Conservation (phyloP, 2,888 invertebrate species). For the Drosophila paramelanica region DNA sequence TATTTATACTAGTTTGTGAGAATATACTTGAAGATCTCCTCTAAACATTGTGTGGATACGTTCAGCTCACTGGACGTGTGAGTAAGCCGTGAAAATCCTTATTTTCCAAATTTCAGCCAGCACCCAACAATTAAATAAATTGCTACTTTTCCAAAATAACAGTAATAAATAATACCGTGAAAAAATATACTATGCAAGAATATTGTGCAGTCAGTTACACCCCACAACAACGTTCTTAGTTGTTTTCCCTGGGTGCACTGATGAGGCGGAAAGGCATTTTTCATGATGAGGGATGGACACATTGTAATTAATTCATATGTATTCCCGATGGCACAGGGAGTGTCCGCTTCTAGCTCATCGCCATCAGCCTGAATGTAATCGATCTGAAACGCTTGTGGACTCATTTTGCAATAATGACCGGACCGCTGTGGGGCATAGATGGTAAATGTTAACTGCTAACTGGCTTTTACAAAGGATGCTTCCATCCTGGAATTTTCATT, state of each 20-base stretch:
- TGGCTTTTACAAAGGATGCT: constrained; percentile 12
- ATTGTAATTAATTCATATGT: constrained; percentile 57
- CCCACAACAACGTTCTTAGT: not conserved
- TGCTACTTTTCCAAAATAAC: no score
- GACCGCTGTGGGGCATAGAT: not conserved
- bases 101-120: no score
- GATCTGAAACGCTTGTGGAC: constrained; percentile 43
- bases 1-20: no score
- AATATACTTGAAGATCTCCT: no score
- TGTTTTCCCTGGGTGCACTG: not conserved
- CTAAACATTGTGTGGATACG: no score
- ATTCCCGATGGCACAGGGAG: constrained; percentile 8
- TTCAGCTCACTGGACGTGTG: no score
- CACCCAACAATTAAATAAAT: no score
- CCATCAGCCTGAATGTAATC: constrained; percentile 36
- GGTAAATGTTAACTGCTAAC: not conserved
- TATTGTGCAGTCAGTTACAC: no score
- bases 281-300: constrained; percentile 33
- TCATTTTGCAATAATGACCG: constrained; percentile 31
- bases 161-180: no score
- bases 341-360: not conserved
- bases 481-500: constrained; percentile 39
- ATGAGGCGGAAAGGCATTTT: constrained; percentile 16
- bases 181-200: no score
- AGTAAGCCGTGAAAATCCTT: no score